Evolutionary conservation across 92 coral and sea anemone species (phyloP).

Genomic region (Epizoanthus fatuus): DNA sequence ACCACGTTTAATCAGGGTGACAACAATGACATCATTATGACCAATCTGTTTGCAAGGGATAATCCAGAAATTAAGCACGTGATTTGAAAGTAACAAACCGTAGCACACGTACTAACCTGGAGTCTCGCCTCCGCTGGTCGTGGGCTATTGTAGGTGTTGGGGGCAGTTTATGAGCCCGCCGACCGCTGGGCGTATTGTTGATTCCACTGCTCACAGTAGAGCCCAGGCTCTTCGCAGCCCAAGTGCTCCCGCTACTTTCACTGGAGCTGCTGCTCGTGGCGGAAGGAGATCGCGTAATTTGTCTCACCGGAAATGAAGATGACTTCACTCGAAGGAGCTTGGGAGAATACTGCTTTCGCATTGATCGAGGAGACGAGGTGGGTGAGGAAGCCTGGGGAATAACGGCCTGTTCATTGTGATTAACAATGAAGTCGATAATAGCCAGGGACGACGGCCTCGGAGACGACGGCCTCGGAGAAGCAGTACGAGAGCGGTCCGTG

Average conservation of each 20-base stretch:
- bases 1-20: too few species aligned
- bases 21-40: too few species aligned
- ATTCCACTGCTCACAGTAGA: constrained; percentile 49
- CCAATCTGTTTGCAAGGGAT: too few species aligned
- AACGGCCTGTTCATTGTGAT: constrained; percentile 55
- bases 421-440: constrained; percentile 65
- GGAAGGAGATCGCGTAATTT: constrained; percentile 78
- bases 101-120: constrained; percentile 17
- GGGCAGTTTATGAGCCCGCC: constrained; percentile 70
- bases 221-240: constrained; percentile 52
- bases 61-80: too few species aligned
- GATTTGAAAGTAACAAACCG: too few species aligned
- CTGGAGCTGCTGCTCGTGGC: constrained; percentile 91
- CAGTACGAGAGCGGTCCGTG: constrained; percentile 74
- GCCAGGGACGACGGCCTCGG: constrained; percentile 77
- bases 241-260: constrained; percentile 79
- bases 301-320: constrained; percentile 27
- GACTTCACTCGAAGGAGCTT: constrained; percentile 65
- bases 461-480: constrained; percentile 64
- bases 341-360: constrained; percentile 65
- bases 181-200: constrained; percentile 28
- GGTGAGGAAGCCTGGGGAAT: constrained; percentile 63
- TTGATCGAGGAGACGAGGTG: constrained; percentile 66
- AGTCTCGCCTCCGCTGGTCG: constrained; percentile 22
- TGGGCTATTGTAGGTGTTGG: constrained; percentile 44